phyloP scores from a whole-genome alignment of 2,797 vertebrate genomes.

The Mormyrops attenuatus region DNA sequence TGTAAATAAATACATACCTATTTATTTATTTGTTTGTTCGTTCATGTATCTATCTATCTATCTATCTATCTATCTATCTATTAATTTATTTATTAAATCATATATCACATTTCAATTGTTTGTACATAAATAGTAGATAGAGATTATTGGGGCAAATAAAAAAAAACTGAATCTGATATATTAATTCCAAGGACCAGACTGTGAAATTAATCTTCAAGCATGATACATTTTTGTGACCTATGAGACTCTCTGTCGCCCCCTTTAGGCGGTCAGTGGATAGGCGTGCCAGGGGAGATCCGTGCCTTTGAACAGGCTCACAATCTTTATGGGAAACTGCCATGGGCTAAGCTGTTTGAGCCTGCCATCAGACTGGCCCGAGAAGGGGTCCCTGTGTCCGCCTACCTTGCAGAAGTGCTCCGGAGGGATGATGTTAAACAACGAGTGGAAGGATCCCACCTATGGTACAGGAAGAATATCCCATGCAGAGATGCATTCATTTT shows the following conservation, averaged over 20 bases:
- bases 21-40: not conserved
- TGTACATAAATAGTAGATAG: not conserved
- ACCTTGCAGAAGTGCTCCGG: not conserved
- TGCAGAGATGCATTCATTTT: not conserved
- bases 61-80: not conserved
- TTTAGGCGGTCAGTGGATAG: conserved; percentile 67
- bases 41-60: not conserved
- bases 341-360: conserved; percentile 59
- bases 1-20: not conserved
- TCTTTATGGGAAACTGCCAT: conserved; percentile 70
- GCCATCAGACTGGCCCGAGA: conserved; percentile 56
- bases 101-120: not conserved
- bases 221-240: not conserved
- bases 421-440: not conserved
- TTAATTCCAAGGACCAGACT: not conserved
- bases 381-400: not conserved
- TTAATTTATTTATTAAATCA: not conserved
- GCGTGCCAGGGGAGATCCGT: conserved; percentile 82
- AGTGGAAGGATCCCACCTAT: not conserved
- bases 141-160: not conserved
- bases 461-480: not conserved
- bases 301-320: conserved; percentile 75
- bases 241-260: not conserved
- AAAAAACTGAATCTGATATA: not conserved
- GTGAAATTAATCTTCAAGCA: not conserved